A percentile compares a stretch with the other conserved stretches of the same genome.
Evolutionary conservation across 2,888 invertebrate species (phyloP).

Genomic region (Coecobrya sp.): DNA sequence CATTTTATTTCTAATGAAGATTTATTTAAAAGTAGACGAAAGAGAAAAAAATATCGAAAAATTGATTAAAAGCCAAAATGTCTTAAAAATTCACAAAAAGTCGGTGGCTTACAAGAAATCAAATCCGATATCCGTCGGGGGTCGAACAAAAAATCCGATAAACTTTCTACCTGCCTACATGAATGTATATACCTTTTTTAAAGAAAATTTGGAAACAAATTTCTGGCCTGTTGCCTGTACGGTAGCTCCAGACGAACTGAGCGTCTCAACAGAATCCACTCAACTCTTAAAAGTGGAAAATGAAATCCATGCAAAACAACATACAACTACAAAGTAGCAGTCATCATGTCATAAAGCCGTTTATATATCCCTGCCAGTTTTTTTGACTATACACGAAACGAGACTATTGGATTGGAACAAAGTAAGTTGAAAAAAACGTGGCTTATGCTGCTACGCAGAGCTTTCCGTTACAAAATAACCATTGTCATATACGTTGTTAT

Average conservation of each 20-base stretch:
- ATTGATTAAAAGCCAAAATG: background rate
- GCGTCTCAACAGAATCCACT: slow-evolving; percentile 54
- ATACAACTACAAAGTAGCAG: background rate
- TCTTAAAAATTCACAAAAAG: background rate
- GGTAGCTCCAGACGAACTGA: slow-evolving; percentile 71
- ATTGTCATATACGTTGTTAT: too few relatives aligned
- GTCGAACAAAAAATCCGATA: background rate
- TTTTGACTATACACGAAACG: too few relatives aligned
- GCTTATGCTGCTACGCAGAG: too few relatives aligned
- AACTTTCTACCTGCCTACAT: too few relatives aligned
- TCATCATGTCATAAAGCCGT: background rate
- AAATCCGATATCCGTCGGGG: background rate
- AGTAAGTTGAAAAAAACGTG: too few relatives aligned
- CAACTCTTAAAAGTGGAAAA: slow-evolving; percentile 54
- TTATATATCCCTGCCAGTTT: background rate
- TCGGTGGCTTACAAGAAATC: background rate
- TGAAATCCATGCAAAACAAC: slow-evolving; percentile 52
- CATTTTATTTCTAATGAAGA: background rate
- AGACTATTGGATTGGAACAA: too few relatives aligned
- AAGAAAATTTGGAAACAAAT: too few relatives aligned
- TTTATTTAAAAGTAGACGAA: too few relatives aligned
- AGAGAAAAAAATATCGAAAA: background rate
- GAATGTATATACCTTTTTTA: too few relatives aligned
- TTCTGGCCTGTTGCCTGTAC: slow-evolving; percentile 41
- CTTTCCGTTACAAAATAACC: too few relatives aligned